These are phyloP conservation scores for Myathropa florea DNA, from an alignment of 2,888 invertebrate genomes.

Conservation along the genomic window DNA sequence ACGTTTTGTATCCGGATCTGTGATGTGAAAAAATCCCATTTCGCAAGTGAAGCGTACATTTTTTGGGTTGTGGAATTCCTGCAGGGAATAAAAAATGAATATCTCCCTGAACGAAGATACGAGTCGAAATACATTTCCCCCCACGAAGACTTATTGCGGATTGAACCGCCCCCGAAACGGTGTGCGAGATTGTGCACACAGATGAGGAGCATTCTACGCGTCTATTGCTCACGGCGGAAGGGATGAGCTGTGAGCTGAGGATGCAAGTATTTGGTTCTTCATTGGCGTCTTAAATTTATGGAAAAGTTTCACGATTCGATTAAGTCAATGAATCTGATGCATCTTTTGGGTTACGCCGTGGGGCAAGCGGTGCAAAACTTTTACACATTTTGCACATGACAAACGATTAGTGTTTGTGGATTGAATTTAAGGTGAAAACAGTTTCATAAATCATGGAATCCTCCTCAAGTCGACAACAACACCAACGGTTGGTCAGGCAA, in stretches of 20 bases:
- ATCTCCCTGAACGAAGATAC: neutral
- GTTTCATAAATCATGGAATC: slow-evolving; percentile 36
- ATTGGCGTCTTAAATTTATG: slow-evolving; percentile 21
- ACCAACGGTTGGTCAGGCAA: neutral
- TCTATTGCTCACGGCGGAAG: neutral
- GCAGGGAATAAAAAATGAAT: neutral
- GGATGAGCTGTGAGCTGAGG: neutral
- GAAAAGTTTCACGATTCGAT: slow-evolving; percentile 22
- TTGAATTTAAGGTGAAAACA: slow-evolving; percentile 16
- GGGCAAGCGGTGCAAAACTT: neutral
- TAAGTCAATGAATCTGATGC: slow-evolving; percentile 4
- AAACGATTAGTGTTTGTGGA: slow-evolving; percentile 32
- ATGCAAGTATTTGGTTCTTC: slow-evolving; percentile 19
- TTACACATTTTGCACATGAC: slow-evolving; percentile 25
- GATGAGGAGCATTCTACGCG: neutral
- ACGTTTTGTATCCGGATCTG: neutral
- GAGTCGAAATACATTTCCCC: neutral
- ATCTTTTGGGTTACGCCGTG: neutral
- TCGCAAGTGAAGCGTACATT: neutral
- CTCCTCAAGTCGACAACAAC: neutral
- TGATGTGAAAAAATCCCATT: neutral
- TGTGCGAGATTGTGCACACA: neutral
- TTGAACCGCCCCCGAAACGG: neutral
- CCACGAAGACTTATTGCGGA: neutral
- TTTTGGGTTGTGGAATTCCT: neutral